Conservation (phyloP, 2,888 invertebrate genomes). For the Linnaemya tessellans region DNA sequence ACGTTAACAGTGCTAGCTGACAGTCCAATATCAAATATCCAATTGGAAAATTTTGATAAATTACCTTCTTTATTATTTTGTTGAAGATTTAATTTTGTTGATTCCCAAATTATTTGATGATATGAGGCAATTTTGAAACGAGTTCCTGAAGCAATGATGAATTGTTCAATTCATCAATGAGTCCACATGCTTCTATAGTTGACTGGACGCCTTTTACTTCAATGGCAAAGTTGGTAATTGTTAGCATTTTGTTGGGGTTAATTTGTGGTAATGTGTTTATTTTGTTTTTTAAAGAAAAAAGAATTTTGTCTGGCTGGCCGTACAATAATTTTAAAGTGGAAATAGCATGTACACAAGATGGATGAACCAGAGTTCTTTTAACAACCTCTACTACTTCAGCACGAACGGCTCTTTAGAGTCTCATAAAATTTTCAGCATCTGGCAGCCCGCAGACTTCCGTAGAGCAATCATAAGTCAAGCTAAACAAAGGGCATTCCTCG, state of each 20-base stretch:
- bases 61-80: conserved; percentile 53
- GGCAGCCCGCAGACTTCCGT: no score
- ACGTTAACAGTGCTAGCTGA: neutral
- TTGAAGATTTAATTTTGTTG: conserved; percentile 25
- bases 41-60: conserved; percentile 45
- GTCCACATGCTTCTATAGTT: conserved; percentile 38
- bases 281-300: conserved; percentile 58
- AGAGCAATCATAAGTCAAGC: no score
- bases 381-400: no score
- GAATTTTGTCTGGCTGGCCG: conserved; percentile 66
- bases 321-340: conserved; percentile 56
- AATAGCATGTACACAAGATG: conserved; percentile 59
- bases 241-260: no score
- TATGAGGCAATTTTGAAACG: conserved; percentile 13
- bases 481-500: no score
- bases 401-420: no score
- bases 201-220: conserved; percentile 53
- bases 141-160: conserved; percentile 65
- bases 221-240: no score
- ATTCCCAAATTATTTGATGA: conserved; percentile 31
- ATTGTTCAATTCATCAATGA: conserved; percentile 42
- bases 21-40: neutral
- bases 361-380: no score
- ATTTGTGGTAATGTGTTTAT: no score
- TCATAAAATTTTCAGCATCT: no score